Evolutionary conservation across 2,113 vertebrate species (phyloP).

Genomic region (Gambusia holbrooki): DNA sequence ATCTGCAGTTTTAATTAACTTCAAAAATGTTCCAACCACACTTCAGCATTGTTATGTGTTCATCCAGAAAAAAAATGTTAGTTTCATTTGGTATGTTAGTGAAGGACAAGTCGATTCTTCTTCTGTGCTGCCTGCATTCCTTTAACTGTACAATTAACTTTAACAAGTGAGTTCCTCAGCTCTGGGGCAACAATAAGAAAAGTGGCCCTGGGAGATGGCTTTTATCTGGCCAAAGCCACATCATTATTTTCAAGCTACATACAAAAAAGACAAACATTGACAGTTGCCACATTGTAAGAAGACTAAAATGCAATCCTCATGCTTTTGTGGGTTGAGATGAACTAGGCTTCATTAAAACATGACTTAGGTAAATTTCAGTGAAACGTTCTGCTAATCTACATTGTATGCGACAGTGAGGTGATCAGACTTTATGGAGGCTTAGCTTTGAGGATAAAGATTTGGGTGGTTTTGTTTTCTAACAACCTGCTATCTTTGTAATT

Average conservation of each 20-base stretch:
- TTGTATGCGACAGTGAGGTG: not conserved
- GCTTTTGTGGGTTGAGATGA: not conserved
- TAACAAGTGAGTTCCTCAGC: constrained; percentile 19
- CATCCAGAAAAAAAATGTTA: not conserved
- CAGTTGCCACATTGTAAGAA: constrained; percentile 10
- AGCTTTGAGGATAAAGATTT: not conserved
- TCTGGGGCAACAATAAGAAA: constrained; percentile 9
- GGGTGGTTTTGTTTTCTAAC: not conserved
- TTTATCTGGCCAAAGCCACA: constrained; percentile 27
- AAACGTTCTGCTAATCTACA: not conserved
- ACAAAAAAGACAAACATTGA: constrained; percentile 19
- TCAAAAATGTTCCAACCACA: not conserved
- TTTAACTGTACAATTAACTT: constrained; percentile 8
- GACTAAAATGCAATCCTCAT: not conserved
- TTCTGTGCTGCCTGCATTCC: constrained; percentile 5
- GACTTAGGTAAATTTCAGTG: not conserved
- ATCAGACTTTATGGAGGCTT: not conserved
- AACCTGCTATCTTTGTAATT: not conserved
- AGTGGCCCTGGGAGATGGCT: constrained; percentile 20
- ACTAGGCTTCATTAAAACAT: not conserved
- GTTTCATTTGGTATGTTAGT: not conserved
- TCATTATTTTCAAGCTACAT: constrained; percentile 10
- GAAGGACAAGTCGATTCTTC: not conserved
- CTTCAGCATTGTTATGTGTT: not conserved
- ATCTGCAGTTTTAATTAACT: not conserved